Evolutionary conservation across 2,113 vertebrate species (phyloP).

Genomic region (Oryzias melastigma): DNA sequence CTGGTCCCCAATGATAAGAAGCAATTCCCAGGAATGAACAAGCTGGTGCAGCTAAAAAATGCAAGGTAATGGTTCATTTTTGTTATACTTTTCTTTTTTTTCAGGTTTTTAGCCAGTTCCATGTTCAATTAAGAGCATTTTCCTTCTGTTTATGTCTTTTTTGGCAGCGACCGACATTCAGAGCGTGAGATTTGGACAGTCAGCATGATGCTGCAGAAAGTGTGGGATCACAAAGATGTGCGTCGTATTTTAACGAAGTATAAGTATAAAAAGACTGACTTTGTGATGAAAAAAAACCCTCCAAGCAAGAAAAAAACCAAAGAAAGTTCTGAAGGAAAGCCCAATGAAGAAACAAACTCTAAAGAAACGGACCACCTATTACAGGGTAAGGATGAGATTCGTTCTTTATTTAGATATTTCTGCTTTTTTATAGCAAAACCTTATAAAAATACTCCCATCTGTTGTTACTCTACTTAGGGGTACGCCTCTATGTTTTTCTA

Average conservation of each 20-base stretch:
- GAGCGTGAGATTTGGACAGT: conserved; percentile 94
- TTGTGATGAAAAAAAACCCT: conserved; percentile 87
- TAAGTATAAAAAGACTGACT: conserved; percentile 96
- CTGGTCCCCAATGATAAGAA: conserved; percentile 62
- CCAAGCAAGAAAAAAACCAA: conserved; percentile 78
- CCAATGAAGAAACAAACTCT: no score
- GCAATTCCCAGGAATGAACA: conserved; percentile 90
- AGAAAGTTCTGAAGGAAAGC: conserved; percentile 87
- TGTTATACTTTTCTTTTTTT: neutral
- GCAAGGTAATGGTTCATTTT: conserved; percentile 76
- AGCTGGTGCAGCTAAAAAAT: conserved; percentile 93
- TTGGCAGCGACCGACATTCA: conserved; percentile 76
- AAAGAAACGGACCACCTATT: no score
- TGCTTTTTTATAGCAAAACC: no score
- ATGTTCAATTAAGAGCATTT: neutral
- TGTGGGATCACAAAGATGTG: conserved; percentile 95
- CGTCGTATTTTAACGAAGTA: conserved; percentile 92
- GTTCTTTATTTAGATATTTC: no score
- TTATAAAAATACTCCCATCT: no score
- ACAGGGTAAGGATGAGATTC: no score
- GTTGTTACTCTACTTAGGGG: no score
- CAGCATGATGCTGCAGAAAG: conserved; percentile 86
- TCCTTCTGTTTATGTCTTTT: neutral
- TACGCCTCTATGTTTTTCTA: no score
- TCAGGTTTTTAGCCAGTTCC: neutral